Evolutionary conservation across 2,797 vertebrate genomes (phyloP), one percentile per base, ranked within the genome.

Genomic region (Propithecus deckenii): DNA sequence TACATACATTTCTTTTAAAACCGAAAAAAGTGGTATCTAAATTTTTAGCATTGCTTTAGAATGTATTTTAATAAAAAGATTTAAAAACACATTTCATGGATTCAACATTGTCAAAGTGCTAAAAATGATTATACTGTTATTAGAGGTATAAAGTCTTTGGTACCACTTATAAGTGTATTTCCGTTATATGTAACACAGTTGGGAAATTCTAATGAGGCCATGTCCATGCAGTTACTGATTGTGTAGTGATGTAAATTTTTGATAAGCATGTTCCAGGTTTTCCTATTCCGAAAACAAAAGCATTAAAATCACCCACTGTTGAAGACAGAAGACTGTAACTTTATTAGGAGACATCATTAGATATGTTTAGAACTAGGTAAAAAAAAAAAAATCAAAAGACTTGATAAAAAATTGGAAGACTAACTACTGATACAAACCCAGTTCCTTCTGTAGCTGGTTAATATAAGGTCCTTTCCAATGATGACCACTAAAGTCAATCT

Each of bases 51-150:
- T 83, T 93, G 52, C 28, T 88, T 94, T 89, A 96, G 83, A 91
- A 71, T 81, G 12, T 41, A 61, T 95, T 79, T 97, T 93, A 95
- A 89, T 93, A 88, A 76, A 28, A 23, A 97, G 20, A 97, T 94
- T 50, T 86, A 95, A 89, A 74, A 76, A 65, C 74, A 4, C 32
- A 28, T 72, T 93, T 91, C 35, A 83, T 94, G 30, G 25, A 43
- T 94, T 92, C 50, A 95, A 28, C 35, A 72, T 57, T 94, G 50
- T 76, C 63, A 84, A 69, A 85, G 32, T 92, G 78, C 32, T 94
- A 25, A 38, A 74, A 93, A 85, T 35, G 35, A 83, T 67, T 38
- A 9, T 23, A 20, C 23, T 59, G 28, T 86, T 80, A 83, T 52
- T 80, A 86, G 61, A 91, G 50, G 35, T 72, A 15, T 91, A 78